Conservation (phyloP, 2,888 invertebrate species). For the Pheosia tremula region DNA sequence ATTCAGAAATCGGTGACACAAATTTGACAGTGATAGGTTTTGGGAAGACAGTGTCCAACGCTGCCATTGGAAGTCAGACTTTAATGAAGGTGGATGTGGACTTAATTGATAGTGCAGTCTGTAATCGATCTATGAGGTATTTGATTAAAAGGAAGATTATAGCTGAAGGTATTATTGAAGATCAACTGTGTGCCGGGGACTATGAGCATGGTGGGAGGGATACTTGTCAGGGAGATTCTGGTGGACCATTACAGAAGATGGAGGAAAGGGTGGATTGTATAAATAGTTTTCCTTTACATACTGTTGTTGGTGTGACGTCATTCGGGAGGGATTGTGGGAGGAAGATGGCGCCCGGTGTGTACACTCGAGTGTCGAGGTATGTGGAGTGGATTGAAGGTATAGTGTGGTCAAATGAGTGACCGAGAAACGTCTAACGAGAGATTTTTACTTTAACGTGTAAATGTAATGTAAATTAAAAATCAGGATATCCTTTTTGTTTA, state of each 20-base stretch:
- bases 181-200: constrained; percentile 78
- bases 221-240: constrained; percentile 80
- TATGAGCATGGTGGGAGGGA: constrained; percentile 73
- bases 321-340: constrained; percentile 82
- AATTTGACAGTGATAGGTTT: constrained; percentile 86
- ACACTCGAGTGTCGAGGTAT: constrained; percentile 75
- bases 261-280: constrained; percentile 67
- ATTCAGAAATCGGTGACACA: constrained; percentile 41
- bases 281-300: constrained; percentile 69
- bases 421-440: too few relatives aligned
- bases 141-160: constrained; percentile 66
- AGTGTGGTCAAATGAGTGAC: constrained; percentile 66
- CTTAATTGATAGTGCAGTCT: constrained; percentile 53
- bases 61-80: constrained; percentile 66
- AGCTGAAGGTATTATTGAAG: constrained; percentile 59
- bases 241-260: constrained; percentile 75
- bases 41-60: constrained; percentile 82
- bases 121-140: constrained; percentile 70
- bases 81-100: constrained; percentile 80
- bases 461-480: not conserved
- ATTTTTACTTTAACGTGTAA: not conserved
- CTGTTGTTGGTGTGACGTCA: constrained; percentile 78
- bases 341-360: constrained; percentile 80
- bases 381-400: constrained; percentile 79
- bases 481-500: too few relatives aligned